phyloP scores from a whole-genome alignment of 1,140 invertebrate genomes.

The Anthonomus grandis region DNA sequence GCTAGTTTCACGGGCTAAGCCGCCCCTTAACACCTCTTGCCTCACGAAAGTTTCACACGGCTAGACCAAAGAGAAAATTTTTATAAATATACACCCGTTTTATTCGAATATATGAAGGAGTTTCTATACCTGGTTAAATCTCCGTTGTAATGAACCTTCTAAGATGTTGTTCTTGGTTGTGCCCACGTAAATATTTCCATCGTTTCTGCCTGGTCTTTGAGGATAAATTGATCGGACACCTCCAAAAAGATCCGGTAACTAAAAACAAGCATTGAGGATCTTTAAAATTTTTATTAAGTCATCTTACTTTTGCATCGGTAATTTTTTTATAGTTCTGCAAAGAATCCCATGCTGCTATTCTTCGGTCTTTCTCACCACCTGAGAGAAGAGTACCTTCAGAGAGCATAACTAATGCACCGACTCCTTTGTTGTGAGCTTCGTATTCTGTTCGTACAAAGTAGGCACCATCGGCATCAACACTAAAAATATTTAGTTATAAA shows the following conservation, averaged over 20 bases:
- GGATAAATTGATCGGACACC: constrained; percentile 85
- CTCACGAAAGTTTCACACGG: neutral
- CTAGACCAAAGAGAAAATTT: neutral
- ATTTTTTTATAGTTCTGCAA: constrained; percentile 87
- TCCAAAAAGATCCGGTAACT: constrained; percentile 81
- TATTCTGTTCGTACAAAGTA: constrained; percentile 86
- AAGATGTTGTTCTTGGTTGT: constrained; percentile 91
- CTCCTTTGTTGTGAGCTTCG: constrained; percentile 83
- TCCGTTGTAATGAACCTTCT: constrained; percentile 84
- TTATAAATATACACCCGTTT: neutral
- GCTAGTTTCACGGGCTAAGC: neutral
- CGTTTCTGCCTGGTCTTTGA: constrained; percentile 76
- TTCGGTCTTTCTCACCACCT: constrained; percentile 84
- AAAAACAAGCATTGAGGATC: constrained; percentile 1
- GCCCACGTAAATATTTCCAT: constrained; percentile 88
- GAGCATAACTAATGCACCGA: constrained; percentile 81
- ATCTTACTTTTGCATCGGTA: constrained; percentile 84
- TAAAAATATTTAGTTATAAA: constrained; percentile 39
- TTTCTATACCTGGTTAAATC: constrained; percentile 75
- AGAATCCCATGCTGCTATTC: constrained; percentile 89
- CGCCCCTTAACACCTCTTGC: neutral
- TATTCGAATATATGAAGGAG: neutral
- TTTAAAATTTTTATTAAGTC: neutral
- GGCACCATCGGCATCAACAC: constrained; percentile 80
- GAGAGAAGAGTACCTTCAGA: constrained; percentile 86